Evolutionary conservation across 1,140 invertebrate species (phyloP).

Genomic region (Tyrophagus putrescentiae): DNA sequence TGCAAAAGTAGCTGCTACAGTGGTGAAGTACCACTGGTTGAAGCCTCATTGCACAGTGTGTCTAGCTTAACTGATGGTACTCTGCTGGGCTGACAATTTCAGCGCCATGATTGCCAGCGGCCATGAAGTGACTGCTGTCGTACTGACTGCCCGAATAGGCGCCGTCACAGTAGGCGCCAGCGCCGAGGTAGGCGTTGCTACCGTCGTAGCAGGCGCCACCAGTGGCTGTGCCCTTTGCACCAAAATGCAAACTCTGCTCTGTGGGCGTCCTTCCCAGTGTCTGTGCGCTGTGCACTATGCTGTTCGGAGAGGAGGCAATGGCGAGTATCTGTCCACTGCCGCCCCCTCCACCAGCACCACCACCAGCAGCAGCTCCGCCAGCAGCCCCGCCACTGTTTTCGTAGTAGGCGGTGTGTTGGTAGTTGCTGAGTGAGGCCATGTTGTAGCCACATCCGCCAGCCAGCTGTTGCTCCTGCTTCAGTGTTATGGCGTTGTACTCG

Average conservation of each 20-base stretch:
- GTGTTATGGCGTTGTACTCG: constrained; percentile 12
- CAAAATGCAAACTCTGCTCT: neutral
- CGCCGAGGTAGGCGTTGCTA: neutral
- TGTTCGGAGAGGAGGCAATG: constrained; percentile 3
- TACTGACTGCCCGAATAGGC: no score
- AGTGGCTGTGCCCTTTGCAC: neutral
- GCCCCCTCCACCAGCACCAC: no score
- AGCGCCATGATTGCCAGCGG: no score
- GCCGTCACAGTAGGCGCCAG: neutral
- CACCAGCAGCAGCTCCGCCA: neutral
- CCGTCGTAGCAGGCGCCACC: neutral
- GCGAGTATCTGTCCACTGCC: neutral
- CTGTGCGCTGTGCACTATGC: no score
- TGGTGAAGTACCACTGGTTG: no score
- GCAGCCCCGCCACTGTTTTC: neutral
- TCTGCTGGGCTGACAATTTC: no score
- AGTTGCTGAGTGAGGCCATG: neutral
- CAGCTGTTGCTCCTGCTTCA: constrained; percentile 1
- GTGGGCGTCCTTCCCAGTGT: neutral
- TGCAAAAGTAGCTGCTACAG: no score
- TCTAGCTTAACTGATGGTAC: no score
- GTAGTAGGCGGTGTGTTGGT: neutral
- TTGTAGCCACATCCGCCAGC: neutral
- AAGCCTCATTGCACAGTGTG: no score
- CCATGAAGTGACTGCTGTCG: no score